phyloP scores from a whole-genome alignment of 2,113 vertebrate species.

The Tyto alba region DNA sequence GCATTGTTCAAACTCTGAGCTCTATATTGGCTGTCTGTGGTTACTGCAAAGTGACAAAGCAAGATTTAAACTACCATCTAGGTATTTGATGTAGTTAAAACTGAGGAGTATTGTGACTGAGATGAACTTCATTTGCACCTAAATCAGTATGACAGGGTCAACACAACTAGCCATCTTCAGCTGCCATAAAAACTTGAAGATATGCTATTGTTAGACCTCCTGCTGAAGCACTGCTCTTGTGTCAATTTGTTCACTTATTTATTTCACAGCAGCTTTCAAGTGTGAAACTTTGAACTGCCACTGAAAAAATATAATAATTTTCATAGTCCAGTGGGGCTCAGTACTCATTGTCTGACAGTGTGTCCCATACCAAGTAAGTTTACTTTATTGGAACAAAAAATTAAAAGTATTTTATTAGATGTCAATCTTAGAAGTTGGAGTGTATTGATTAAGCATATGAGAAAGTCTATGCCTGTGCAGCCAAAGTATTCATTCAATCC shows the following conservation, averaged over 20 bases:
- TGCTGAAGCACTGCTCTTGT: not conserved
- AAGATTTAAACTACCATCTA: not conserved
- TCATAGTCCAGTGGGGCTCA: not conserved
- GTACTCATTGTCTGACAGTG: not conserved
- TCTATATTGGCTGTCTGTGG: not conserved
- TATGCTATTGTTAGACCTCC: not conserved
- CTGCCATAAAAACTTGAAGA: not conserved
- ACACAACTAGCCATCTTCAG: not conserved
- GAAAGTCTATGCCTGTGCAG: not conserved
- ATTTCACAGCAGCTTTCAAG: not conserved
- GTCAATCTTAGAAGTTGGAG: not conserved
- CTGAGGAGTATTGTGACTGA: not conserved
- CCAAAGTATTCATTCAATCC: not conserved
- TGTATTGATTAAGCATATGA: not conserved
- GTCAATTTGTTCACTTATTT: not conserved
- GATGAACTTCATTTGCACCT: not conserved
- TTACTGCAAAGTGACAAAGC: not conserved
- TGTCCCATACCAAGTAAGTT: not conserved
- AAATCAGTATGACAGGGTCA: not conserved
- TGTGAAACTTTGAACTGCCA: not conserved
- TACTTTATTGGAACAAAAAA: not conserved
- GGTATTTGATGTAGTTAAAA: not conserved
- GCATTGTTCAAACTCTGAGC: not conserved
- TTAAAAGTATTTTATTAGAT: not conserved
- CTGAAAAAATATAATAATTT: not conserved